Conservation (phyloP, 2,797 vertebrate species). For the Pygocentrus nattereri region DNA sequence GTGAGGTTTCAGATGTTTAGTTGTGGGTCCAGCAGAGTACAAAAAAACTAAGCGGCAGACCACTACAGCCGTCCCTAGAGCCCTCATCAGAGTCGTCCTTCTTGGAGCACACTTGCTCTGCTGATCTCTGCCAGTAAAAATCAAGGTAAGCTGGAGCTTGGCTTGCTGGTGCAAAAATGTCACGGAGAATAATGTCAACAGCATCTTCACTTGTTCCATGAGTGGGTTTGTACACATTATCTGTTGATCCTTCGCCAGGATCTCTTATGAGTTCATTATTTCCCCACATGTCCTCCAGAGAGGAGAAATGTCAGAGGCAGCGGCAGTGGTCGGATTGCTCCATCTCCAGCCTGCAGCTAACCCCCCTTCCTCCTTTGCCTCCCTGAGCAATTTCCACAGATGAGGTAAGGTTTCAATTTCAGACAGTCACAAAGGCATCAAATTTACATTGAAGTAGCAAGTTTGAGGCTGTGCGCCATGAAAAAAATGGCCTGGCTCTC, state of each 20-base stretch:
- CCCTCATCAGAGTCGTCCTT: not conserved
- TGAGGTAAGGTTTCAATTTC: constrained; percentile 59
- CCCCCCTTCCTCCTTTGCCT: constrained; percentile 8
- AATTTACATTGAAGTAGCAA: constrained; percentile 43
- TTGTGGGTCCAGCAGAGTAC: not conserved
- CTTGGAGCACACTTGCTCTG: constrained; percentile 8
- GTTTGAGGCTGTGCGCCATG: constrained; percentile 14
- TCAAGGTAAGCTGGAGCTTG: constrained; percentile 30
- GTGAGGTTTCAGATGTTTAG: constrained; percentile 10
- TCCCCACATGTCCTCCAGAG: constrained; percentile 52
- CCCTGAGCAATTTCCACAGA: constrained; percentile 47
- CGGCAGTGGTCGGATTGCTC: constrained; percentile 14
- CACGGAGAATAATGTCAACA: constrained; percentile 61
- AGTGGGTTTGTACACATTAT: constrained; percentile 37
- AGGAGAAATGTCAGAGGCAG: constrained; percentile 53
- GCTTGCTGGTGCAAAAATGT: constrained; percentile 58
- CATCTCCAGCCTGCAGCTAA: constrained; percentile 22
- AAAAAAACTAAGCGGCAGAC: constrained; percentile 11
- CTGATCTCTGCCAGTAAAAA: constrained; percentile 51
- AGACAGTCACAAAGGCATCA: constrained; percentile 50
- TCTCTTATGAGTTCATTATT: constrained; percentile 63
- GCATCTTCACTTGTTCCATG: constrained; percentile 60
- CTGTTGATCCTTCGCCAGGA: constrained; percentile 52
- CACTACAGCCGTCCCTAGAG: constrained; percentile 1
- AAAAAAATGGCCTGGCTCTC: constrained; percentile 21